These are phyloP conservation scores for Ctenoplectra terminalis DNA, from an alignment of 1,140 invertebrate genomes.

Conservation along the genomic window DNA sequence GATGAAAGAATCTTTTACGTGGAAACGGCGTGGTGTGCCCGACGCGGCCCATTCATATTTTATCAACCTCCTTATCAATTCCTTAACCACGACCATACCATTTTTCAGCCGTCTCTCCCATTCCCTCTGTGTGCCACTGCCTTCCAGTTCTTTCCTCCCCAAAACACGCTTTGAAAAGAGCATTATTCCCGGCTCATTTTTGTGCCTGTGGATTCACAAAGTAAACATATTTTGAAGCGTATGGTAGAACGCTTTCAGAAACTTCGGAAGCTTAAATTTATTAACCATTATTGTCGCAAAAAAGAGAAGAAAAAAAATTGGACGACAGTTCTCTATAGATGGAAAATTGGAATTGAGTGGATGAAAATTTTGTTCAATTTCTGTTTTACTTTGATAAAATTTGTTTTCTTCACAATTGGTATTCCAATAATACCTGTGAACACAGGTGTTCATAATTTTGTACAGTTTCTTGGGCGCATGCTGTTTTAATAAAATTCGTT, in stretches of 20 bases:
- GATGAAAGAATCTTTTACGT: constrained; percentile 29
- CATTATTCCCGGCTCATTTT: constrained; percentile 23
- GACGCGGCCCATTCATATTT: constrained; percentile 72
- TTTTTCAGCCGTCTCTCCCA: constrained; percentile 68
- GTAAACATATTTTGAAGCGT: constrained; percentile 14
- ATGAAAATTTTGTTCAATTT: no score
- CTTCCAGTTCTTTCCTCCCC: constrained; percentile 21
- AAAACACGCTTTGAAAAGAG: constrained; percentile 25
- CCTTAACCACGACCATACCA: constrained; percentile 65
- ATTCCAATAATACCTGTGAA: neutral
- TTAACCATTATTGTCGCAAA: neutral
- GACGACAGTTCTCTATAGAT: no score
- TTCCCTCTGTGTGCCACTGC: constrained; percentile 19
- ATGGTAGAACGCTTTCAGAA: constrained; percentile 2
- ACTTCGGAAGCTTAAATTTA: neutral
- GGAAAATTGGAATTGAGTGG: no score
- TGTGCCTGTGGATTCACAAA: neutral
- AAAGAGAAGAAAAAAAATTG: neutral
- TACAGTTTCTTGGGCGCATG: neutral
- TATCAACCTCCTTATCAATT: constrained; percentile 77
- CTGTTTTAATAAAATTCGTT: constrained; percentile 26
- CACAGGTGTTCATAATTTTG: neutral
- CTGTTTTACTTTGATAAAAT: neutral
- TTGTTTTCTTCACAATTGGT: neutral
- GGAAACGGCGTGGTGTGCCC: constrained; percentile 42